Base-by-base conservation (phyloP, 2,888 invertebrate genomes). In the Teleogryllus oceanicus region DNA sequence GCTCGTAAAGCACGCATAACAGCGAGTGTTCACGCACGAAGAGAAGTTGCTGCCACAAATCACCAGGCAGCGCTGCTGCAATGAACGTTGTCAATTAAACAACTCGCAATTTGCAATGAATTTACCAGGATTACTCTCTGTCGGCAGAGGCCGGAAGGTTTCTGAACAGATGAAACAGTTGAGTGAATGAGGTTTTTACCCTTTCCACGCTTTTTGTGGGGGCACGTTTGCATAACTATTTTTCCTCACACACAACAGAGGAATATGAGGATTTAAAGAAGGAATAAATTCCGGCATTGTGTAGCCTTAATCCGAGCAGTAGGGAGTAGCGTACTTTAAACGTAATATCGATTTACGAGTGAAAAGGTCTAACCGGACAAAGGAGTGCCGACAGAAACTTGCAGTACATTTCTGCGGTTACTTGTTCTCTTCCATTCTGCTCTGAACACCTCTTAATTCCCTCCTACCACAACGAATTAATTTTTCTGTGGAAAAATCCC, bases 21-120 rank as follows among this genome's bases (percentile, higher is more conserved):
- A 37, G 37, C 8, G 37, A 5, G 37, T 37, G 37, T 37, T 37
- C 37, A 37, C 37, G 37, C 37, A 37, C 37, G 37, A 37, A 37
- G 37, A 37, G 37, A 37, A 37, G 62, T 62, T 62, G n/a, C 62
- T 18, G 16, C 62, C 13, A 62, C 62, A 62, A 62, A 62, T 62
- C 62, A 62, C 62, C n/a, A n/a, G 3, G 62, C 62, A n/a, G 16
- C n/a, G 13, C 16, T 13, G 62, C 13, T 18, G 62, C 62, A 62
- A 62, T 62, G 62, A 62, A 62, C n/a, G 62, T n/a, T 62, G 62
- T 62, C 62, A 62, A 62, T 62, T 62, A 62, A 62, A 62, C 62
- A 13, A 62, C 62, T 62, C 62, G 62, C 62, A 62, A 62, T 62
- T 62, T 62, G 62, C 62, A 62, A 62, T 62, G 62, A 62, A 62